phyloP scores from a whole-genome alignment of 1,140 invertebrate species.

The Ruditapes philippinarum region DNA sequence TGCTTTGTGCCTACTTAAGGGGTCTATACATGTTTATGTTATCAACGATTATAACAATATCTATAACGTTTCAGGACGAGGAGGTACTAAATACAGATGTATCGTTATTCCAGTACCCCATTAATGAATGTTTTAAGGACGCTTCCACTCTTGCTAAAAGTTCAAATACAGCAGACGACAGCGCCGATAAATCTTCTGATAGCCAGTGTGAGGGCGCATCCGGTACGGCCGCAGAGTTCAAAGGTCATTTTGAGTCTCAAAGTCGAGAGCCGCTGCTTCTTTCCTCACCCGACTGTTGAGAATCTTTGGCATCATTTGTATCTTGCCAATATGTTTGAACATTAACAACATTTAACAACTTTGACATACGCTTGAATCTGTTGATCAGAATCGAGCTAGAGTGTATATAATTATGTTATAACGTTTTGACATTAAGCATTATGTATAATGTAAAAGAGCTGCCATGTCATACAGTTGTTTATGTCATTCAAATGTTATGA shows the following conservation, averaged over 20 bases:
- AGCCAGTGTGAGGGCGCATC: not conserved
- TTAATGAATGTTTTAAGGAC: conserved; percentile 56
- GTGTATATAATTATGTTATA: no score
- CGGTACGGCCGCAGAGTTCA: conserved; percentile 36
- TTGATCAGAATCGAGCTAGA: no score
- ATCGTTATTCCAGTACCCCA: conserved; percentile 13
- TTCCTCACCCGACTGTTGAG: conserved; percentile 23
- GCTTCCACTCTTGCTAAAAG: conserved; percentile 54
- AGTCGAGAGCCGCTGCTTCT: conserved; percentile 50
- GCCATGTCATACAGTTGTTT: no score
- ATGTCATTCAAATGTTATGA: no score
- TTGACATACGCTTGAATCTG: no score
- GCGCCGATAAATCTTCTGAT: not conserved
- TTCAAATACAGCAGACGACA: not conserved
- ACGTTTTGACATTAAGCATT: no score
- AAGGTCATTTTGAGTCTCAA: conserved; percentile 43
- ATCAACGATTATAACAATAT: not conserved
- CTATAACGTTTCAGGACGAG: conserved; percentile 29
- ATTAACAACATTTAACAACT: no score
- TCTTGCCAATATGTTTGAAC: no score
- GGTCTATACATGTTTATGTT: not conserved
- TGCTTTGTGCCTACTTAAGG: not conserved
- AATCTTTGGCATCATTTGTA: not conserved
- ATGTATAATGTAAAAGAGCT: no score
- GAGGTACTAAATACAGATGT: conserved; percentile 50